These are phyloP conservation scores for Meandrina meandrites DNA, from an alignment of 92 coral and sea anemone genomes.

Conservation along the genomic window DNA sequence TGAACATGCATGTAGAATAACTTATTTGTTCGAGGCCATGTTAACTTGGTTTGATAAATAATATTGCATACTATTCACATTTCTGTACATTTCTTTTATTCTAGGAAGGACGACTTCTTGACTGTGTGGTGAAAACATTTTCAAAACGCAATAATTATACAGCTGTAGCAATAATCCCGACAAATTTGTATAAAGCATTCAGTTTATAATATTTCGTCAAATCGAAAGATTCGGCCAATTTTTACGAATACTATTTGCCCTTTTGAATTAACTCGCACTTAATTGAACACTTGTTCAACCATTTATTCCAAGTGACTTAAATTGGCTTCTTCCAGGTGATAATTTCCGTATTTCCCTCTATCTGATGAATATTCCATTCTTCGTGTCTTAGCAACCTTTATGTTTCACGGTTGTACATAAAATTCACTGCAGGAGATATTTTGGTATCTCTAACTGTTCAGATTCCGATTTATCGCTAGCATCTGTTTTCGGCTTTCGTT, in stretches of 20 bases:
- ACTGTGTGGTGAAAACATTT: background rate
- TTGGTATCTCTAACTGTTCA: constrained; percentile 29
- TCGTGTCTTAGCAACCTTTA: constrained; percentile 36
- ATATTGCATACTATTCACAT: background rate
- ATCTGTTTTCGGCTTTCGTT: background rate
- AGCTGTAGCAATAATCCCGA: constrained; percentile 6
- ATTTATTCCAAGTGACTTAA: background rate
- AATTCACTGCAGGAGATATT: constrained; percentile 33
- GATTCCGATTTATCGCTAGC: background rate
- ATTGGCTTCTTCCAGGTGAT: background rate
- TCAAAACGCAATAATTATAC: background rate
- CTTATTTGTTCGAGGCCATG: background rate
- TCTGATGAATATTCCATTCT: constrained; percentile 1
- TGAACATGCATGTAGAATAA: background rate
- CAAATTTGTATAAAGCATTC: background rate
- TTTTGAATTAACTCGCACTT: background rate
- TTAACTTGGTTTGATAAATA: background rate
- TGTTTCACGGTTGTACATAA: background rate
- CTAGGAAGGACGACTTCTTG: background rate
- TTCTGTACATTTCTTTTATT: background rate
- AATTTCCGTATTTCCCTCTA: constrained; percentile 22
- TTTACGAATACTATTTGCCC: background rate
- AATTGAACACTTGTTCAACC: background rate
- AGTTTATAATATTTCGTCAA: background rate
- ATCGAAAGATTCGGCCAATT: background rate